Percentiles rank a stretch among this genome's conserved stretches.
Conservation (phyloP, 2,113 vertebrate species). For the Prunella himalayana region DNA sequence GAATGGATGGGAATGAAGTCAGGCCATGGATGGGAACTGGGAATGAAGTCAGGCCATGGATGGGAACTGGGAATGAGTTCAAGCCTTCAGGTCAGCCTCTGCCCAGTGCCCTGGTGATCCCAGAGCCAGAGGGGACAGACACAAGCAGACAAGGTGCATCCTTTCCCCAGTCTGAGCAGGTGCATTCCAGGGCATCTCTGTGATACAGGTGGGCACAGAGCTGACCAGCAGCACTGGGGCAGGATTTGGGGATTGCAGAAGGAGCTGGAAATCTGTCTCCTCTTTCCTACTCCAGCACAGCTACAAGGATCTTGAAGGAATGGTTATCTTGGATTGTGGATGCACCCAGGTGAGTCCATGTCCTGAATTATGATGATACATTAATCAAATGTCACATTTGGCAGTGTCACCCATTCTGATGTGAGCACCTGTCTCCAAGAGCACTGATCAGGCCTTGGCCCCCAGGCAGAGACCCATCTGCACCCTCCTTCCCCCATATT, state of each 20-base stretch:
- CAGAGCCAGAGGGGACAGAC: background rate
- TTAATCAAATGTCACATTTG: background rate
- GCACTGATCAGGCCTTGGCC: background rate
- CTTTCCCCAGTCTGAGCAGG: fast-evolving
- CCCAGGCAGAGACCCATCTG: background rate
- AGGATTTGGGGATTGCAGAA: background rate
- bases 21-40: background rate
- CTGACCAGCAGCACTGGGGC: background rate
- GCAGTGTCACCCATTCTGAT: background rate
- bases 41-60: background rate
- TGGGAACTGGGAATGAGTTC: background rate
- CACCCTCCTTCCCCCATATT: background rate
- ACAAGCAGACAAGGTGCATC: background rate
- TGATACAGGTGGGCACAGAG: fast-evolving
- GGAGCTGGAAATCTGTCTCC: background rate
- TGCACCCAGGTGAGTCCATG: background rate
- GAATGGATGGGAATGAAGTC: background rate
- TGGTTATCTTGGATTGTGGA: background rate
- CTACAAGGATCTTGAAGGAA: background rate
- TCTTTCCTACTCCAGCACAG: background rate
- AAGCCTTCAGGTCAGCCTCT: background rate
- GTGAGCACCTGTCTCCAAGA: background rate
- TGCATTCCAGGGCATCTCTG: background rate
- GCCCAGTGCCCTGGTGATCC: background rate
- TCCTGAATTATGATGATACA: fast-evolving